A percentile compares a stretch with the other conserved stretches of the same genome.
These are phyloP conservation scores for Mesorhabditis belari DNA, from an alignment of 2,888 invertebrate species.

Conservation along the genomic window DNA sequence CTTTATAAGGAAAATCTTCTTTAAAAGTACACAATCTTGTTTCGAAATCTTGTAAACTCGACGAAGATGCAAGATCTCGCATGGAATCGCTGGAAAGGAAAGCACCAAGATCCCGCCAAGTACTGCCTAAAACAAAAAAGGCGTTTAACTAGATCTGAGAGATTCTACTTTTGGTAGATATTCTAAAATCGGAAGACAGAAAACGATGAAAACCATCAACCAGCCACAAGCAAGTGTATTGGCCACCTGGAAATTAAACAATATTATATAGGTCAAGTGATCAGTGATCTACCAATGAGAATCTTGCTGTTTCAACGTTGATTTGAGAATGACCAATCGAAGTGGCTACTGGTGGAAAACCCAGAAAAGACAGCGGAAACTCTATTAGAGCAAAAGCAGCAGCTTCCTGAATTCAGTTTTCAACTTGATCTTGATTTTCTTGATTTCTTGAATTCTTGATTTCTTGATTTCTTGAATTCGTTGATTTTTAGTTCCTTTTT, in stretches of 20 bases:
- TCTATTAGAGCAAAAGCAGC: neutral
- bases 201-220: neutral
- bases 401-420: neutral
- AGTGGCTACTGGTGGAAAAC: slow-evolving; percentile 18
- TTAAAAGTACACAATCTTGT: neutral
- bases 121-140: neutral
- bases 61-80: neutral
- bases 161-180: neutral
- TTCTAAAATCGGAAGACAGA: neutral
- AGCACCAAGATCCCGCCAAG: neutral
- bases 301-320: slow-evolving; percentile 23
- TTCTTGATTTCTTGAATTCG: no score
- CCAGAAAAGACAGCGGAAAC: slow-evolving; percentile 9
- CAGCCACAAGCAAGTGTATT: neutral
- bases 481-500: no score
- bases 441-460: no score
- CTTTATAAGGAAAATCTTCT: no score
- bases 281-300: slow-evolving; percentile 24
- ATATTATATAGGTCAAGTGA: neutral
- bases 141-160: neutral
- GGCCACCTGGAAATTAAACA: neutral
- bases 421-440: no score
- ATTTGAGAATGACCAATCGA: slow-evolving; percentile 26
- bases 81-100: neutral
- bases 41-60: neutral